Conservation (phyloP, 2,797 vertebrate genomes). For the Psittacula derbiana region DNA sequence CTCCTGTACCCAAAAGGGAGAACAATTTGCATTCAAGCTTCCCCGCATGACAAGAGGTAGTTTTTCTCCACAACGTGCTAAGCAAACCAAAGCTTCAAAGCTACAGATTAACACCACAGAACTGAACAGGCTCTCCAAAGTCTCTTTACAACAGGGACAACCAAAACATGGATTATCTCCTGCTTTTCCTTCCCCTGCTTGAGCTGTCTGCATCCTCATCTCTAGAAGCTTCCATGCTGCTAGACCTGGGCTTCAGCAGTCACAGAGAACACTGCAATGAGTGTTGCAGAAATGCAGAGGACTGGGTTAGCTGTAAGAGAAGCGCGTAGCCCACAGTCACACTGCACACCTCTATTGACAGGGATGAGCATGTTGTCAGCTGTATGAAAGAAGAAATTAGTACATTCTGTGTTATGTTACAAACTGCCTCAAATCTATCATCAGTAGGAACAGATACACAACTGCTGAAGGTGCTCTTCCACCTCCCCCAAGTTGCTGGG, state of each 20-base stretch:
- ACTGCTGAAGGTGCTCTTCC: neutral
- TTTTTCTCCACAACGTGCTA: neutral
- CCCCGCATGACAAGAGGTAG: neutral
- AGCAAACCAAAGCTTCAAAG: neutral
- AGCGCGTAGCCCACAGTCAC: neutral
- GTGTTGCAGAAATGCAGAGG: fast-evolving
- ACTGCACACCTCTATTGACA: neutral
- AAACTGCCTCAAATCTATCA: neutral
- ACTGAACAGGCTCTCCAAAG: neutral
- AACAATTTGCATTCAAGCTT: neutral
- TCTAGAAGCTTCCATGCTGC: neutral
- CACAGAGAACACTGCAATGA: neutral
- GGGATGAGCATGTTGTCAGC: fast-evolving
- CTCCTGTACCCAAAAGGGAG: neutral
- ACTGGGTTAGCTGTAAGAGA: too few relatives aligned
- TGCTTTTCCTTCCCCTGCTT: neutral
- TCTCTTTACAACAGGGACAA: neutral
- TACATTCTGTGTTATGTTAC: fast-evolving
- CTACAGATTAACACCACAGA: neutral
- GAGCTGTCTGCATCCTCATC: neutral
- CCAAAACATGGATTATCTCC: neutral
- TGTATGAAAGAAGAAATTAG: fast-evolving
- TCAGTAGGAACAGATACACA: neutral
- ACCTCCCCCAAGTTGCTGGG: neutral
- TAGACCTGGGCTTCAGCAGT: neutral